Conservation (phyloP, 2,797 vertebrate genomes). For the Gymnopithys bicolor region DNA sequence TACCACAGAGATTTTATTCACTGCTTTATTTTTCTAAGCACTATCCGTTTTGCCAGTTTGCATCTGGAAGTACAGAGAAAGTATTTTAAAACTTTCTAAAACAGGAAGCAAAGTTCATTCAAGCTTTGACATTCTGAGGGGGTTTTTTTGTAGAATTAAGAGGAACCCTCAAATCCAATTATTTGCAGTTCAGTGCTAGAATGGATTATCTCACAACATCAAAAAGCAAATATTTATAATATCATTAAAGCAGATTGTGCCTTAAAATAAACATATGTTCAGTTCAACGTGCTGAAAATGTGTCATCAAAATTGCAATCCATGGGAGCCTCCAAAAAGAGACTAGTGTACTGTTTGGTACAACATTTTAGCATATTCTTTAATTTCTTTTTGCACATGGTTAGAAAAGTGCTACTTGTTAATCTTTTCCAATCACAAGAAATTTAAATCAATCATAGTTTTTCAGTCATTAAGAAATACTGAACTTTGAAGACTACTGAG, state of each 20-base stretch:
- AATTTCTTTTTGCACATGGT: neutral
- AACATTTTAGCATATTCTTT: neutral
- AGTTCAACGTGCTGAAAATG: neutral
- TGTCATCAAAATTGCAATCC: neutral
- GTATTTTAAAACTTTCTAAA: slow-evolving; percentile 40
- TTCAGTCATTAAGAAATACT: neutral
- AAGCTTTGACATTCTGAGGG: neutral
- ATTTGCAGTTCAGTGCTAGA: neutral
- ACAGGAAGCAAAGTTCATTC: slow-evolving; percentile 35
- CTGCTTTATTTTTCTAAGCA: slow-evolving; percentile 46
- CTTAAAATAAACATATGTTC: neutral
- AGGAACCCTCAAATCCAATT: slow-evolving; percentile 11
- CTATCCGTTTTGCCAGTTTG: slow-evolving; percentile 36
- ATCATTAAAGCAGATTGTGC: neutral
- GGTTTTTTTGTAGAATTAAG: neutral
- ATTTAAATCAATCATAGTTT: neutral
- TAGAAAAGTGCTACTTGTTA: neutral
- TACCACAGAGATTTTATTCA: slow-evolving; percentile 53
- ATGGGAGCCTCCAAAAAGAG: neutral
- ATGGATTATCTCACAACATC: neutral
- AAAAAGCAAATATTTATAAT: slow-evolving; percentile 24
- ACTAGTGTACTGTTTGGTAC: neutral
- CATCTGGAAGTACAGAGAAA: slow-evolving; percentile 43
- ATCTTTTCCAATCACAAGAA: neutral
- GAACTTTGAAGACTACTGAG: neutral